Percentiles rank a stretch among this genome's conserved stretches.
These are phyloP conservation scores for Pelecanoides urinatrix DNA, from an alignment of 2,113 vertebrate species.

Conservation along the genomic window DNA sequence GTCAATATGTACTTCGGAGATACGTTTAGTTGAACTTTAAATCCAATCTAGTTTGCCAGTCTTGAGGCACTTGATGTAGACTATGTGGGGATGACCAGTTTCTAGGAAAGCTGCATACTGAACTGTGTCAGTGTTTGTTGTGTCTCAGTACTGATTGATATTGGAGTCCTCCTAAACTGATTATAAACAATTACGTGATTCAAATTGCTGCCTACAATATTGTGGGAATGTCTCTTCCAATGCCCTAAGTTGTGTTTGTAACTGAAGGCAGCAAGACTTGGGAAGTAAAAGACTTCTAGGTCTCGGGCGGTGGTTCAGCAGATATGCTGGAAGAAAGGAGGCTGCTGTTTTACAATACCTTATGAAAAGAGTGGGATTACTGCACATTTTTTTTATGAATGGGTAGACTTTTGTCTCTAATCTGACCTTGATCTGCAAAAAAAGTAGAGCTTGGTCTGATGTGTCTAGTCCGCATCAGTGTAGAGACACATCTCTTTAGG, in stretches of 20 bases:
- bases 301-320: not conserved
- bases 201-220: not conserved
- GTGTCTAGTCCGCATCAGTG: not conserved
- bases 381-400: not conserved
- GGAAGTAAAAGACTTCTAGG: not conserved
- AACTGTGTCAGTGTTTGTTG: not conserved
- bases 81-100: not conserved
- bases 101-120: not conserved
- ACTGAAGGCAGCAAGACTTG: not conserved
- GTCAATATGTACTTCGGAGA: not conserved
- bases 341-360: not conserved
- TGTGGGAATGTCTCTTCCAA: not conserved
- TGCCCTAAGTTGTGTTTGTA: not conserved
- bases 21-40: not conserved
- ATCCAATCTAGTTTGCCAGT: not conserved
- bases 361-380: not conserved
- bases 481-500: not conserved
- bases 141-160: not conserved
- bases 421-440: not conserved
- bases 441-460: not conserved
- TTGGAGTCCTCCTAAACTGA: not conserved
- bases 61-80: not conserved
- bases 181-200: not conserved
- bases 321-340: not conserved
- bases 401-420: not conserved